Evolutionary conservation across 2,888 invertebrate species (phyloP), one percentile per base, ranked within the genome.

Genomic region (Xestia c-nigrum): DNA sequence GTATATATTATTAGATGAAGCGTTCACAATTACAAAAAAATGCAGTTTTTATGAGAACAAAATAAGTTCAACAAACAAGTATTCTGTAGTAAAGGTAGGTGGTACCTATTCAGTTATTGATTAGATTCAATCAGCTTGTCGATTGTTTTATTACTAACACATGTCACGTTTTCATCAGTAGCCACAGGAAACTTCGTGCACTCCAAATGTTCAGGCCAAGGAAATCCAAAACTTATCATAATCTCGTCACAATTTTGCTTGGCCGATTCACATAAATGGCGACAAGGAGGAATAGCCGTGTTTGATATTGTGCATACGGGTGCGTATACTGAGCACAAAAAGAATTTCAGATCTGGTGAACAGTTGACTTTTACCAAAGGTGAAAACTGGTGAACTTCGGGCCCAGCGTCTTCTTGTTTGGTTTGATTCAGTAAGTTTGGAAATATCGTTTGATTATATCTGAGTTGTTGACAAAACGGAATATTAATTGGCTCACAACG

Each of bases 251-350:
- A 99, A n/a, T 98, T 98, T 67, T 97, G 97, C 88, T 98, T 97
- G 0, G 99, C 99, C 76, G 99, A 98, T 90, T 98, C 97, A 93
- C 99, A 99, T 61, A 99, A 97, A 73, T 98, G 98, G 76, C 98
- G 97, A 93, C 99, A 99, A 1, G 99, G 99, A 5, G 99, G 99
- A 88, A 99, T 97, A 1, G 99, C 98, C 83, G 97, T 97, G 68
- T 99, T 99, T 88, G 99, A 96, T 85, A 99, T 99, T 3, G 99
- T 99, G 94, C 99, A 99, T 10, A 99, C 98, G 0, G 99, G 99
- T 19, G 98, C 99, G 94, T 98, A 99, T 86, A 99, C 98, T 4
- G 99, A 98, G 95, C 99, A 99, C 77, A 99, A 97, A 94, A 99
- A 99, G 89, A 99, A 98, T 93, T 99, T 98, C 81, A 99, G 97